Evolutionary conservation across 2,888 invertebrate genomes (phyloP).

Genomic region (Globia sparganii): DNA sequence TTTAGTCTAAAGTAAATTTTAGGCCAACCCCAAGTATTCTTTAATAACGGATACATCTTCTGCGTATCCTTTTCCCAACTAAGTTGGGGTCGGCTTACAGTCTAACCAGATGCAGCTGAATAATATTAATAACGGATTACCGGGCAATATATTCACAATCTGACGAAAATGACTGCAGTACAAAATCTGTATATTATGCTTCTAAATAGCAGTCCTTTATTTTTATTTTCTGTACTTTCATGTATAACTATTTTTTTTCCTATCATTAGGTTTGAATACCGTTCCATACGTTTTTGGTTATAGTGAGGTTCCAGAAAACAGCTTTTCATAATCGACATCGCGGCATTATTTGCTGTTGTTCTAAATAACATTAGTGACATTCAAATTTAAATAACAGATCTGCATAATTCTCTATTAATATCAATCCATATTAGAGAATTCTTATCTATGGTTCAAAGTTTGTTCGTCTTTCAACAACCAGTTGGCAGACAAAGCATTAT

Average conservation of each 20-base stretch:
- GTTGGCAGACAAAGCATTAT: not conserved
- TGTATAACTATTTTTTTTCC: constrained; percentile 24
- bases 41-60: not conserved
- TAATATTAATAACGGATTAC: constrained; percentile 18
- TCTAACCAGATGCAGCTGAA: constrained; percentile 29
- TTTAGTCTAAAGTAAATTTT: constrained; percentile 26
- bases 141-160: constrained; percentile 35
- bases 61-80: not conserved
- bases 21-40: constrained; percentile 21
- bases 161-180: constrained; percentile 61
- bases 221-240: constrained; percentile 12
- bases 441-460: not conserved
- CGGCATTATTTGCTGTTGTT: not conserved
- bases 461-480: not conserved
- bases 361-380: not conserved
- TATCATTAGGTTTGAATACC: constrained; percentile 12
- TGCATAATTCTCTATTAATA: not conserved
- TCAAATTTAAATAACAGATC: not conserved
- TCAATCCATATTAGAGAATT: not conserved
- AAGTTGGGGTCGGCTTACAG: not conserved
- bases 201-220: constrained; percentile 35
- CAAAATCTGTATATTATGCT: constrained; percentile 66
- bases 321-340: not conserved
- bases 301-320: constrained; percentile 9
- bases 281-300: constrained; percentile 1